Conservation (phyloP, 2,888 invertebrate species). For the Monochamus alternatus region DNA sequence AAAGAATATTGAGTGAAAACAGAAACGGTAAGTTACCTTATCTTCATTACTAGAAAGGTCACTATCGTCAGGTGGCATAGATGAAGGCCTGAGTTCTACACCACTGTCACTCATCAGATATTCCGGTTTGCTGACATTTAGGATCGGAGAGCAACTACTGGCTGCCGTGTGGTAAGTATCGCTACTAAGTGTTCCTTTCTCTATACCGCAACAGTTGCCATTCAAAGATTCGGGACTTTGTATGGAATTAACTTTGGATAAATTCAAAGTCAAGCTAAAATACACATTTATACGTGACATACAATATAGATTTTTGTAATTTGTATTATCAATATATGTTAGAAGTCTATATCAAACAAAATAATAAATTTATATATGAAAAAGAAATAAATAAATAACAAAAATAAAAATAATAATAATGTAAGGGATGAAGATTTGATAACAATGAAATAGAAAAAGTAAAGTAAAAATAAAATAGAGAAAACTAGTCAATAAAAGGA, state of each 20-base stretch:
- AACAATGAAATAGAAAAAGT: no score
- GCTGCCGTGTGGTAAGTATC: slow-evolving; percentile 86
- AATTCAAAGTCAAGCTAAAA: slow-evolving; percentile 79
- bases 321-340: no score
- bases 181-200: slow-evolving; percentile 68
- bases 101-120: slow-evolving; percentile 74
- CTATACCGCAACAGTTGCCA: slow-evolving; percentile 63
- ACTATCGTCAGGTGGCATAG: slow-evolving; percentile 73
- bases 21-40: slow-evolving; percentile 64
- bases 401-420: no score
- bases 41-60: slow-evolving; percentile 78
- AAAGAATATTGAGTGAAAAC: no score
- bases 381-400: no score
- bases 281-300: slow-evolving; percentile 32
- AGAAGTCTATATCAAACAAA: no score
- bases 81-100: slow-evolving; percentile 68
- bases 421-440: no score
- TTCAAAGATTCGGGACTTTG: slow-evolving; percentile 64
- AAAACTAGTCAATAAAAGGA: no score
- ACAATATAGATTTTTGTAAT: no score
- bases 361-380: no score
- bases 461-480: no score
- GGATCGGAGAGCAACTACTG: slow-evolving; percentile 64
- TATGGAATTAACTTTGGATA: slow-evolving; percentile 72
- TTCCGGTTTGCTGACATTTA: slow-evolving; percentile 53